These are phyloP conservation scores for Sebastes cheni DNA, from an alignment of 2,797 vertebrate genomes.

Conservation along the genomic window DNA sequence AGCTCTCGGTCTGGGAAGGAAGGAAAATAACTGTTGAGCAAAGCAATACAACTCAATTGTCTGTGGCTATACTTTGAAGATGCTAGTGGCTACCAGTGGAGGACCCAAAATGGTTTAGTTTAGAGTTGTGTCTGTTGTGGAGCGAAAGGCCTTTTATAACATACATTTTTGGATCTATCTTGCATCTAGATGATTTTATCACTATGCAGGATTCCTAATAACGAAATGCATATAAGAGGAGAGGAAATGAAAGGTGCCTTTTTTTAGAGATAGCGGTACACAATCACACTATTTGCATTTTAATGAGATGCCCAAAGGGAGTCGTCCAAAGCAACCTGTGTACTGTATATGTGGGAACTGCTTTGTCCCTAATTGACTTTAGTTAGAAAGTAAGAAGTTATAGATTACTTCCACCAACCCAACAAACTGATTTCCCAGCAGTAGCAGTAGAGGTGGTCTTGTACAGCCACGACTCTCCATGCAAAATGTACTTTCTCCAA, in stretches of 20 bases:
- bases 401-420: constrained; percentile 19
- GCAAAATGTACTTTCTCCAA: background rate
- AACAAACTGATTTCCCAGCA: constrained; percentile 11
- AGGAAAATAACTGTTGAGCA: background rate
- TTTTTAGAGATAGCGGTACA: constrained; percentile 19
- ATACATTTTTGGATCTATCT: background rate
- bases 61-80: background rate
- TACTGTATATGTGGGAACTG: constrained; percentile 20
- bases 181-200: constrained; percentile 14
- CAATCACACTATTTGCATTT: constrained; percentile 55
- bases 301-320: constrained; percentile 45
- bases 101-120: background rate
- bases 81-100: background rate
- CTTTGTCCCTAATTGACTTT: constrained; percentile 49
- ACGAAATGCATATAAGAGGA: background rate
- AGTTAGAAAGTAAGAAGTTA: constrained; percentile 31
- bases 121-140: background rate
- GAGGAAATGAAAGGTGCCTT: background rate
- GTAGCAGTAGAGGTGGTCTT: background rate
- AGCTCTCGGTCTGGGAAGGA: too few relatives aligned
- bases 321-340: background rate
- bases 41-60: background rate
- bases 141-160: background rate
- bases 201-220: constrained; percentile 30
- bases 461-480: background rate